Percentiles rank a stretch among this genome's conserved stretches.
phyloP scores from a whole-genome alignment of 2,797 vertebrate genomes.

The Tympanoctomys barrerae region DNA sequence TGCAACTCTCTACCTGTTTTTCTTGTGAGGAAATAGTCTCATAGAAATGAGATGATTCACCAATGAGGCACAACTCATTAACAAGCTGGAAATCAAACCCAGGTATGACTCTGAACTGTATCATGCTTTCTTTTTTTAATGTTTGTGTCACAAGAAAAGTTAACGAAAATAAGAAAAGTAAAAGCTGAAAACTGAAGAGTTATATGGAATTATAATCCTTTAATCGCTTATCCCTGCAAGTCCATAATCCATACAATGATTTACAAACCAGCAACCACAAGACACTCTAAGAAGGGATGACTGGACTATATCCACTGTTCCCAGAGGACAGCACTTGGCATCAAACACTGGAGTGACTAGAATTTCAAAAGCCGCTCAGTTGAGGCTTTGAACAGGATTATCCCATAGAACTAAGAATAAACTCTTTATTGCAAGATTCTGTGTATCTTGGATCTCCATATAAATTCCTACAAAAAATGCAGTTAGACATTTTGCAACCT shows the following conservation, averaged over 20 bases:
- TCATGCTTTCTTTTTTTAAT: neutral
- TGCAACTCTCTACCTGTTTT: neutral
- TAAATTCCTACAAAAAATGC: conserved; percentile 21
- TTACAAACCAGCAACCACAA: conserved; percentile 8
- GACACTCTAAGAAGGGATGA: neutral
- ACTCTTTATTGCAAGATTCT: neutral
- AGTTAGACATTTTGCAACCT: neutral
- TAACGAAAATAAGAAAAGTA: neutral
- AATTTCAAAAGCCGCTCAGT: conserved; percentile 21
- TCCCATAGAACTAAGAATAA: neutral
- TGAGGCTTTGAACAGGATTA: conserved; percentile 5
- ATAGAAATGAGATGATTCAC: neutral
- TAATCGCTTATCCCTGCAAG: neutral
- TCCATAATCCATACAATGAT: conserved; percentile 17
- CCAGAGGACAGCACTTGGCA: neutral
- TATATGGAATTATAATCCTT: neutral
- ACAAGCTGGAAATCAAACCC: neutral
- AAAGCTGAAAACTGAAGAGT: neutral
- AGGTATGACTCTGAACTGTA: neutral
- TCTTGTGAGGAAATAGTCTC: neutral
- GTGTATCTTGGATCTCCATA: neutral
- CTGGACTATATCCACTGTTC: neutral
- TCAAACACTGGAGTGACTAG: neutral
- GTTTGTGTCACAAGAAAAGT: conserved; percentile 7
- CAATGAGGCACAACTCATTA: neutral